Evolutionary conservation across 2,888 invertebrate genomes (phyloP).

Genomic region (Parnassius glacialis): DNA sequence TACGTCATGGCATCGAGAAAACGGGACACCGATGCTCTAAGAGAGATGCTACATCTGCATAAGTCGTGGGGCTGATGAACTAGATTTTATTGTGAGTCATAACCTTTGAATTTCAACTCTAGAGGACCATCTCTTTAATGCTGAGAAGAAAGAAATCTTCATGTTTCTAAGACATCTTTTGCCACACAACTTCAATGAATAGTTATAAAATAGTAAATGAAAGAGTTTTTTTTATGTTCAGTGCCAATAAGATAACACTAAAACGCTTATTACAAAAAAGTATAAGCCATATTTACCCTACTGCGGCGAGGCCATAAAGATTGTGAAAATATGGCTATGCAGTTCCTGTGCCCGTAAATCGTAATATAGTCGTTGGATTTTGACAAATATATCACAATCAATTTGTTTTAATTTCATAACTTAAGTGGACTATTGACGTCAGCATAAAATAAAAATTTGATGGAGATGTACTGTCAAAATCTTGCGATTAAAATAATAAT

Average conservation of each 20-base stretch:
- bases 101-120: conserved; percentile 82
- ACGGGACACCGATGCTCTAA: conserved; percentile 80
- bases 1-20: conserved; percentile 74
- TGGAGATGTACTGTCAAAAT: no score
- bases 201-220: no score
- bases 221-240: conserved; percentile 77
- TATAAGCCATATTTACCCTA: conserved; percentile 1
- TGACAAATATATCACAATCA: no score
- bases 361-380: no score
- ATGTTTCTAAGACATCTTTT: conserved; percentile 72
- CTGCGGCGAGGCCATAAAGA: no score
- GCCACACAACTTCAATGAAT: conserved; percentile 76
- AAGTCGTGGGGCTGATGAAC: conserved; percentile 73
- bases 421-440: no score
- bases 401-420: no score
- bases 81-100: conserved; percentile 81
- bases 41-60: conserved; percentile 83
- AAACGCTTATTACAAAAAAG: conserved; percentile 64
- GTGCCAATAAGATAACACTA: no score
- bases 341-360: no score
- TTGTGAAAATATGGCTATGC: no score
- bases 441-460: no score
- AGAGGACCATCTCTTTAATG: conserved; percentile 79
- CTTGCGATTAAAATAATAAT: no score
- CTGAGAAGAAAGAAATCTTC: conserved; percentile 60